Evolutionary conservation across 2,888 invertebrate genomes (phyloP).

Genomic region (Prenolepis imparis): DNA sequence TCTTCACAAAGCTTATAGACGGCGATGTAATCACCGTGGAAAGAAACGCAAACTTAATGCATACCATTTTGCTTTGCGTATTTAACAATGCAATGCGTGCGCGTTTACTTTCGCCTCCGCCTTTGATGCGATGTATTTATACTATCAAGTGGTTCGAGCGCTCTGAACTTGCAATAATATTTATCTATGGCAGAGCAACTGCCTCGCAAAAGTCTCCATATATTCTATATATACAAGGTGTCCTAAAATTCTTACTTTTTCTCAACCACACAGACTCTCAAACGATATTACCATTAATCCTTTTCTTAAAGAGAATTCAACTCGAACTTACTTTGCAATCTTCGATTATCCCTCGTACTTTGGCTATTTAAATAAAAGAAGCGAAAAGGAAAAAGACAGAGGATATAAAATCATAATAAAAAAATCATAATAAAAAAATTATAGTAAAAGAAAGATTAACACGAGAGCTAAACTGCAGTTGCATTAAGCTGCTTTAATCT

Average conservation of each 20-base stretch:
- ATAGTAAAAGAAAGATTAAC: not conserved
- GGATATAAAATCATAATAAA: not conserved
- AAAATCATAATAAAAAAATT: too few species aligned
- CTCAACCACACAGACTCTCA: not conserved
- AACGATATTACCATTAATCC: not conserved
- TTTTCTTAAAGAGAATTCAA: not conserved
- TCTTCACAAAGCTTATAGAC: constrained; percentile 1
- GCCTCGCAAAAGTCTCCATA: constrained; percentile 26
- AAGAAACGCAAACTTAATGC: constrained; percentile 6
- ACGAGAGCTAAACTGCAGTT: not conserved
- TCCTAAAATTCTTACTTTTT: constrained; percentile 12
- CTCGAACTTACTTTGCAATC: not conserved
- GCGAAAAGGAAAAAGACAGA: not conserved
- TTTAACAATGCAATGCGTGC: constrained; percentile 67
- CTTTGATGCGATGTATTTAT: constrained; percentile 77
- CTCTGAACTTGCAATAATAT: constrained; percentile 75
- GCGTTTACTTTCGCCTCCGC: constrained; percentile 63
- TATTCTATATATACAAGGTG: constrained; percentile 40
- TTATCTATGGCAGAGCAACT: constrained; percentile 72
- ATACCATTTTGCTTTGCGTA: constrained; percentile 59
- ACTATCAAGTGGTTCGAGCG: constrained; percentile 78
- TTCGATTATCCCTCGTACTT: not conserved
- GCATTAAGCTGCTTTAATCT: not conserved
- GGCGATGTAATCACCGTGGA: not conserved
- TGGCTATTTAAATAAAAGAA: constrained; percentile 16